phyloP scores from a whole-genome alignment of 2,888 invertebrate species.

The Drosophila seclusa region DNA sequence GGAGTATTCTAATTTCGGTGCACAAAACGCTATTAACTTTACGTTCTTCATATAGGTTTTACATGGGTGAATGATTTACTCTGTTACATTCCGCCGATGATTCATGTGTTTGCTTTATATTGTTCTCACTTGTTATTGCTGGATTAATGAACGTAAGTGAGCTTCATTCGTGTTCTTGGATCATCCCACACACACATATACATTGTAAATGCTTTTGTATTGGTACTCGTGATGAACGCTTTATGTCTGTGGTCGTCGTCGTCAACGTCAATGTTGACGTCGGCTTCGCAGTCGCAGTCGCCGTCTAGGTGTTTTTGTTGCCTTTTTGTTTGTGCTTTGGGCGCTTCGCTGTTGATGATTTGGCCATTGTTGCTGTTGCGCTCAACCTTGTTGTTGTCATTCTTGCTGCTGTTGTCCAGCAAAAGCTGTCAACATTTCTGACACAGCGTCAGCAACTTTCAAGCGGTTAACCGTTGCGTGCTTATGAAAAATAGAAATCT shows the following conservation, averaged over 20 bases:
- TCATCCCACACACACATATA: conserved; percentile 43
- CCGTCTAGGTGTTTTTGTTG: conserved; percentile 22
- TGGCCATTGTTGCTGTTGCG: not conserved
- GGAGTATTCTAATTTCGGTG: not conserved
- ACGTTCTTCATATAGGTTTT: not conserved
- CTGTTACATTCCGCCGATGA: conserved; percentile 2
- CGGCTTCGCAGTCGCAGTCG: not conserved
- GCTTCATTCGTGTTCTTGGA: conserved; percentile 64
- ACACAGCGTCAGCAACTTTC: conserved; percentile 25
- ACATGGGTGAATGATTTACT: conserved; percentile 38
- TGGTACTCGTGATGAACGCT: conserved; percentile 29
- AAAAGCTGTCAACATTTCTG: conserved; percentile 39
- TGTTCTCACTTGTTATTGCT: conserved; percentile 24
- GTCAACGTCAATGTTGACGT: conserved; percentile 21
- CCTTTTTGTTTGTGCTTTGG: conserved; percentile 33
- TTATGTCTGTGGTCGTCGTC: conserved; percentile 37
- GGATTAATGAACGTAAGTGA: conserved; percentile 63
- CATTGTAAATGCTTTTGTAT: conserved; percentile 15
- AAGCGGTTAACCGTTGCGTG: conserved; percentile 21
- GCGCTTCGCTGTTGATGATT: conserved; percentile 18
- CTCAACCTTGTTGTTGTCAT: conserved; percentile 19
- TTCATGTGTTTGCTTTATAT: conserved; percentile 15
- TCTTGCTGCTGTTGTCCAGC: conserved; percentile 12
- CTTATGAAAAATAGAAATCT: conserved; percentile 1
- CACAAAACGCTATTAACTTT: not conserved